phyloP scores from a whole-genome alignment of 1,140 invertebrate species.

The Colletes latitarsis region DNA sequence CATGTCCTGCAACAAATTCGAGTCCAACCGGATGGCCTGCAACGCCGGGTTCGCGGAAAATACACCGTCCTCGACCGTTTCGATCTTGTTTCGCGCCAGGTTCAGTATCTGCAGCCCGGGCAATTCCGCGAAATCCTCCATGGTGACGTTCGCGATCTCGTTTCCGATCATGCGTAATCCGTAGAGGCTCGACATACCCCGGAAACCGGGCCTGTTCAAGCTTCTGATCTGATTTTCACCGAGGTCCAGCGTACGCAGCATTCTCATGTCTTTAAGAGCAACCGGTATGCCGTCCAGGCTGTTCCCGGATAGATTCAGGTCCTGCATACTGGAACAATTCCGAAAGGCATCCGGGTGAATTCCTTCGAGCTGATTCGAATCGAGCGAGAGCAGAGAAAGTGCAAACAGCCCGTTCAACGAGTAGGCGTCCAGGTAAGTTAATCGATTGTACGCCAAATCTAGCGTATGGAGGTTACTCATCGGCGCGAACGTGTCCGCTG shows the following conservation, averaged over 20 bases:
- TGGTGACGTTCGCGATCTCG: slow-evolving; percentile 88
- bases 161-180: slow-evolving; percentile 91
- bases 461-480: slow-evolving; percentile 92
- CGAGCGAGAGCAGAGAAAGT: slow-evolving; percentile 89
- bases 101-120: slow-evolving; percentile 90
- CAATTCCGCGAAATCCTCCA: slow-evolving; percentile 86
- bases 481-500: slow-evolving; percentile 89
- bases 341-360: slow-evolving; percentile 90
- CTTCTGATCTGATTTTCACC: slow-evolving; percentile 90
- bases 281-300: slow-evolving; percentile 87
- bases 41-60: slow-evolving; percentile 88
- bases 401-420: slow-evolving; percentile 91
- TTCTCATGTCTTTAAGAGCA: slow-evolving; percentile 88
- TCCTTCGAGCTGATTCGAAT: slow-evolving; percentile 88
- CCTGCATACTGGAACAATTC: slow-evolving; percentile 90
- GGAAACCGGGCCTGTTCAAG: slow-evolving; percentile 90
- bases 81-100: slow-evolving; percentile 90
- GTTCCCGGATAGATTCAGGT: slow-evolving; percentile 92
- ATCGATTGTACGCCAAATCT: slow-evolving; percentile 88
- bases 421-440: slow-evolving; percentile 87
- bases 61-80: slow-evolving; percentile 87
- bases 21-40: slow-evolving; percentile 90
- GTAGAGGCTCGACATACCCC: slow-evolving; percentile 89
- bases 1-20: slow-evolving; percentile 89
- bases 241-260: slow-evolving; percentile 89